A percentile compares a stretch with the other conserved stretches of the same genome.
Evolutionary conservation across 2,888 invertebrate species (phyloP).

Genomic region (Agrochola litura): DNA sequence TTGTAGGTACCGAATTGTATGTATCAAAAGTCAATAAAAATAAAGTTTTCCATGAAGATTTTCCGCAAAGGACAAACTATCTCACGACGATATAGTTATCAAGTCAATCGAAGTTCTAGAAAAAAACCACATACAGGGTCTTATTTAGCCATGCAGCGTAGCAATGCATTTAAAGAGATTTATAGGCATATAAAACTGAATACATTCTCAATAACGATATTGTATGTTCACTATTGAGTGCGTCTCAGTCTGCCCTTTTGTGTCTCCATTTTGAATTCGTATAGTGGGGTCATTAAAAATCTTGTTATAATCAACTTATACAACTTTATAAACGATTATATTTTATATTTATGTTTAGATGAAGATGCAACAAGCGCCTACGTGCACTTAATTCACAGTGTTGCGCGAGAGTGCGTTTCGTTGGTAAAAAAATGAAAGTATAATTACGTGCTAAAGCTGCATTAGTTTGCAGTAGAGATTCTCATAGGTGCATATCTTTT

Average conservation of each 20-base stretch:
- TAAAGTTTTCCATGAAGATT: conserved; percentile 2
- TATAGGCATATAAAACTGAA: conserved; percentile 62
- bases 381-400: conserved; percentile 13
- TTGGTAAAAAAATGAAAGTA: neutral
- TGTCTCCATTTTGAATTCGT: conserved; percentile 51
- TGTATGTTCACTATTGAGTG: conserved; percentile 49
- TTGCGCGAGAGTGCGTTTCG: conserved; percentile 32
- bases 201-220: conserved; percentile 61
- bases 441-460: neutral
- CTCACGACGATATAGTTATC: neutral
- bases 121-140: conserved; percentile 16
- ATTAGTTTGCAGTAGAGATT: neutral
- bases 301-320: conserved; percentile 49
- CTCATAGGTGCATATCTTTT: neutral
- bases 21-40: conserved; percentile 8
- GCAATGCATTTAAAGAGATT: conserved; percentile 55
- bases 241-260: conserved; percentile 45
- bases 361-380: conserved; percentile 39
- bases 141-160: conserved; percentile 43
- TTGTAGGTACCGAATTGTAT: conserved; percentile 16
- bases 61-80: neutral
- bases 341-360: conserved; percentile 42
- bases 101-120: neutral
- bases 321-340: conserved; percentile 46
- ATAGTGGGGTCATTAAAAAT: conserved; percentile 51